A percentile compares a stretch with the other conserved stretches of the same genome.
phyloP scores from a whole-genome alignment of 2,113 vertebrate species.

The Glaucidium brasilianum region DNA sequence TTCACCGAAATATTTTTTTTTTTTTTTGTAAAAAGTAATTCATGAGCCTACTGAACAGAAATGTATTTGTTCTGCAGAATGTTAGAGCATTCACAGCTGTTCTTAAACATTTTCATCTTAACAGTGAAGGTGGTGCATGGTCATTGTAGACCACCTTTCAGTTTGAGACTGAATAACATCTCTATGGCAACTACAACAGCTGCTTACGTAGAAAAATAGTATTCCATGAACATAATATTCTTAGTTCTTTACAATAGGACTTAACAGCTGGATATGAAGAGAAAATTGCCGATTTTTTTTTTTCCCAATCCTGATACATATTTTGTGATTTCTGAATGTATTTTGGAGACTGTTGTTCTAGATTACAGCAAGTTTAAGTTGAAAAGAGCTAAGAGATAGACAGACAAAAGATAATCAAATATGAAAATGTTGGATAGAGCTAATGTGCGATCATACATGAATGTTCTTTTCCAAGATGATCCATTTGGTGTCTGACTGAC shows the following conservation, averaged over 20 bases:
- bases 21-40: not conserved
- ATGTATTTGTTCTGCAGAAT: not conserved
- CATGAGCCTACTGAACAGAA: not conserved
- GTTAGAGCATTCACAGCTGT: not conserved
- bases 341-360: not conserved
- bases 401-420: not conserved
- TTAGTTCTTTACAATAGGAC: not conserved
- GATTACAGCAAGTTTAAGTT: not conserved
- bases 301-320: not conserved
- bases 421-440: not conserved
- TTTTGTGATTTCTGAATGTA: not conserved
- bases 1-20: not conserved
- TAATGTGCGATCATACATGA: accelerated
- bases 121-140: not conserved
- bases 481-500: not conserved
- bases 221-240: not conserved
- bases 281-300: not conserved
- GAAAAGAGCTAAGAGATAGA: not conserved
- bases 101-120: not conserved
- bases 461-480: not conserved
- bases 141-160: not conserved
- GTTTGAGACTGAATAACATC: not conserved
- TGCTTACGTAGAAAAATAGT: not conserved
- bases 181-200: conserved; percentile 26
- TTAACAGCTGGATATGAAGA: not conserved